phyloP scores from a whole-genome alignment of 37 sponge, comb jelly and placozoan genomes.

The Petrosia ficiformis region DNA sequence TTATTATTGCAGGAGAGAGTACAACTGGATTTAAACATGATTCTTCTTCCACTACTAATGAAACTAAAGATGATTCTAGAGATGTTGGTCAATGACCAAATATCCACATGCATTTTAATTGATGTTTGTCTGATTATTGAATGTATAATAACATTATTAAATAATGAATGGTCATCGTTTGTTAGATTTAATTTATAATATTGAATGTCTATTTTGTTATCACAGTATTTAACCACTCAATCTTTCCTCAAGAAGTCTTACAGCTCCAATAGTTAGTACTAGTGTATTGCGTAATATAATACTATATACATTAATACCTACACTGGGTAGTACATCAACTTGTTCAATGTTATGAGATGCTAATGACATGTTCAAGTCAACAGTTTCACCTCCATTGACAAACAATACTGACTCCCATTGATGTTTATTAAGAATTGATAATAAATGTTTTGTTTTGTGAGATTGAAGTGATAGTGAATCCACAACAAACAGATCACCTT shows the following conservation, averaged over 20 bases:
- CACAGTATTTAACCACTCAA: too few species aligned
- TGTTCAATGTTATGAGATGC: slow-evolving; percentile 34
- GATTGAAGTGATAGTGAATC: slow-evolving; percentile 49
- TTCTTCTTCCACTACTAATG: too few species aligned
- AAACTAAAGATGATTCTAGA: too few species aligned
- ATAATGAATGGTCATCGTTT: too few species aligned
- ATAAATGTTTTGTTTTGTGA: slow-evolving; percentile 49
- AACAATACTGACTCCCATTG: slow-evolving; percentile 69
- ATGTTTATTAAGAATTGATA: slow-evolving; percentile 42
- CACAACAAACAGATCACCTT: slow-evolving; percentile 83
- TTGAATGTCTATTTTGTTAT: too few species aligned
- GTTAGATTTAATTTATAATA: too few species aligned
- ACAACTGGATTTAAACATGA: too few species aligned
- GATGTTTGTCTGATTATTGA: too few species aligned
- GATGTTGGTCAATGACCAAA: too few species aligned
- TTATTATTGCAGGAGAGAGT: too few species aligned
- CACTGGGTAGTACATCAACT: slow-evolving; percentile 70
- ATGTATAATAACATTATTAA: too few species aligned
- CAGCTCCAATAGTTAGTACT: slow-evolving; percentile 75
- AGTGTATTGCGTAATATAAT: slow-evolving; percentile 64
- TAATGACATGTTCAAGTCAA: slow-evolving; percentile 54
- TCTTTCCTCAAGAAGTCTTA: slow-evolving; percentile 72
- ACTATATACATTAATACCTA: slow-evolving; percentile 77
- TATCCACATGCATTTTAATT: too few species aligned
- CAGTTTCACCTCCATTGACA: slow-evolving; percentile 75